phyloP scores from a whole-genome alignment of 2,113 vertebrate genomes.

The Urocolius indicus region DNA sequence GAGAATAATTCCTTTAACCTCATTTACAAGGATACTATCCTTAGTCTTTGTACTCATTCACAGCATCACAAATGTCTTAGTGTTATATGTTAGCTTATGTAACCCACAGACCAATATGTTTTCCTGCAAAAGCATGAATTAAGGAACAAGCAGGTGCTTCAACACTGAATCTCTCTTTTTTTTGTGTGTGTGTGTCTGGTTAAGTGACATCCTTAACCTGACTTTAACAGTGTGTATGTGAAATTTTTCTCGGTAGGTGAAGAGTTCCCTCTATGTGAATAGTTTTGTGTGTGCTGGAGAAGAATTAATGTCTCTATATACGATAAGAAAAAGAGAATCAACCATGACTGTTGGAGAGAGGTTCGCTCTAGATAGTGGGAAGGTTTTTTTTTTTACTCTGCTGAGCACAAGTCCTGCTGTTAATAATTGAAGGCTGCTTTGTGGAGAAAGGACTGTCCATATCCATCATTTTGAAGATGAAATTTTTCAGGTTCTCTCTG shows the following conservation, averaged over 20 bases:
- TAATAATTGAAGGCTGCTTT: slow-evolving; percentile 51
- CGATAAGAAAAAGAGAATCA: slow-evolving; percentile 49
- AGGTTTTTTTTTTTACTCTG: slow-evolving; percentile 36
- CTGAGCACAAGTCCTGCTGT: slow-evolving; percentile 48
- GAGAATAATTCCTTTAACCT: slow-evolving; percentile 28
- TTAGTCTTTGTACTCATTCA: slow-evolving; percentile 27
- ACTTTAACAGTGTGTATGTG: slow-evolving; percentile 44
- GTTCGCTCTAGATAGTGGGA: slow-evolving; percentile 27
- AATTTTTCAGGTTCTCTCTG: slow-evolving; percentile 12
- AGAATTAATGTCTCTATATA: slow-evolving; percentile 49
- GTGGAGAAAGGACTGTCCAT: slow-evolving; percentile 20
- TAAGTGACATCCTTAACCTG: slow-evolving; percentile 41
- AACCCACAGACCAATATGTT: slow-evolving; percentile 53
- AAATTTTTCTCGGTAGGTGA: slow-evolving; percentile 51
- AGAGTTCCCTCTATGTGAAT: slow-evolving; percentile 44
- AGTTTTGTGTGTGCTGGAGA: slow-evolving; percentile 34
- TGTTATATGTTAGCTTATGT: slow-evolving; percentile 59
- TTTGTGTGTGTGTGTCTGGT: neutral
- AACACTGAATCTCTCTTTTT: slow-evolving; percentile 31
- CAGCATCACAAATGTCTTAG: slow-evolving; percentile 33
- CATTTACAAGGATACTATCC: slow-evolving; percentile 42
- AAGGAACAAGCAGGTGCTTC: slow-evolving; percentile 50
- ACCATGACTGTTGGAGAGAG: slow-evolving; percentile 39
- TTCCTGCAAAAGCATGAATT: slow-evolving; percentile 50
- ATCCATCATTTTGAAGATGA: slow-evolving; percentile 47